Conservation (phyloP, 2,888 invertebrate species). For the Gastrophysa polygoni region DNA sequence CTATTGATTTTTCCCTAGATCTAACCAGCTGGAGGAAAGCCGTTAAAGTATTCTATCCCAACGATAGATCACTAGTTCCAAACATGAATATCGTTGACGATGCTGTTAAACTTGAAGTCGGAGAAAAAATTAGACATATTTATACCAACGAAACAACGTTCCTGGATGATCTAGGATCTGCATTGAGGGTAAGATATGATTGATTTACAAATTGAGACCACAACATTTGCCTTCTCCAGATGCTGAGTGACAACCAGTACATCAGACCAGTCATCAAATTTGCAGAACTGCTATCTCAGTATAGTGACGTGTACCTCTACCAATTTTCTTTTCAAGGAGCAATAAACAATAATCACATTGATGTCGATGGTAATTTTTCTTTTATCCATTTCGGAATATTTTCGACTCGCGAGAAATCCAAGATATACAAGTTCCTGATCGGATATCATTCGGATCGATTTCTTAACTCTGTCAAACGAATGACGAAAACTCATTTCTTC, state of each 20-base stretch:
- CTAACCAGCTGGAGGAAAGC: background rate
- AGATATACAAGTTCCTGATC: too few species aligned
- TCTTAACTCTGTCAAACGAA: too few species aligned
- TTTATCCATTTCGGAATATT: too few species aligned
- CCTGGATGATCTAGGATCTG: constrained; percentile 25
- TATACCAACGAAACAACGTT: constrained; percentile 30
- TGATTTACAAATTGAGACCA: too few species aligned
- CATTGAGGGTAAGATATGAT: constrained; percentile 27
- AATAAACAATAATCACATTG: constrained; percentile 18
- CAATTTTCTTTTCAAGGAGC: constrained; percentile 32
- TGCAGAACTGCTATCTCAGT: constrained; percentile 31
- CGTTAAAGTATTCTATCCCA: constrained; percentile 16
- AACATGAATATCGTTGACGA: constrained; percentile 30
- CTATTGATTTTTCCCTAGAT: background rate
- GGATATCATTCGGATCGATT: too few species aligned
- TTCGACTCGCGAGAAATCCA: too few species aligned
- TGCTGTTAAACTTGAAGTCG: constrained; percentile 16
- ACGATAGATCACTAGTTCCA: constrained; percentile 17
- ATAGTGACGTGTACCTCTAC: constrained; percentile 32
- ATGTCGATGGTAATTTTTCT: constrained; percentile 16
- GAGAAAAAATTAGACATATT: constrained; percentile 29
- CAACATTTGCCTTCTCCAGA: constrained; percentile 30
- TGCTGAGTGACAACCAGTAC: constrained; percentile 32
- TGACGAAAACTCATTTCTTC: too few species aligned
- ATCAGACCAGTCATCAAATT: constrained; percentile 28